These are phyloP conservation scores for Scomberomorus guttatus DNA, from an alignment of 2,797 vertebrate genomes.

Conservation along the genomic window DNA sequence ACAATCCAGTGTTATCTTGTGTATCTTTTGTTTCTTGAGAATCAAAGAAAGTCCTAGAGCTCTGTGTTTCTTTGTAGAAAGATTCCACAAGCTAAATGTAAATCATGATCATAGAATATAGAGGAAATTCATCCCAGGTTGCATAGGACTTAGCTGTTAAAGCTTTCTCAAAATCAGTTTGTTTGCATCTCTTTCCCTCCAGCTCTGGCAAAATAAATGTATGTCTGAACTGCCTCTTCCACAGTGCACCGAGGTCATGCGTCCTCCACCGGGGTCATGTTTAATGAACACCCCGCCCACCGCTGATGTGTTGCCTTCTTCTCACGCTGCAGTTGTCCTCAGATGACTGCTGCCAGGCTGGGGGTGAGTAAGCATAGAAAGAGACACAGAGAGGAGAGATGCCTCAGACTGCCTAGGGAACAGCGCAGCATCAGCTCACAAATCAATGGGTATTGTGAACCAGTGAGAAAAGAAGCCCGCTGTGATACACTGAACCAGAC, in stretches of 20 bases:
- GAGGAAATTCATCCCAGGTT: slow-evolving; percentile 43
- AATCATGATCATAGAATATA: slow-evolving; percentile 21
- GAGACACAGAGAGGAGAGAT: slow-evolving; percentile 20
- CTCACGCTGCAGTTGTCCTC: slow-evolving; percentile 56
- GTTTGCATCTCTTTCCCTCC: slow-evolving; percentile 57
- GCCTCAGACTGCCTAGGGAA: slow-evolving; percentile 47
- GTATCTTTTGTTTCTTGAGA: not conserved
- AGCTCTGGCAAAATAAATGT: slow-evolving; percentile 56
- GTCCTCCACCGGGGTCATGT: slow-evolving; percentile 13
- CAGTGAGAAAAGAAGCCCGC: slow-evolving; percentile 39
- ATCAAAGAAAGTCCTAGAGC: not conserved
- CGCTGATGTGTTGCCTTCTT: slow-evolving; percentile 22
- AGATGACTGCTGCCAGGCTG: slow-evolving; percentile 59
- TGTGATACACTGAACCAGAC: slow-evolving; percentile 45
- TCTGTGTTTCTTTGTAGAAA: not conserved
- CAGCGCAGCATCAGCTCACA: slow-evolving; percentile 46
- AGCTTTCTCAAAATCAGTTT: slow-evolving; percentile 67
- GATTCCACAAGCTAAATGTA: slow-evolving; percentile 24
- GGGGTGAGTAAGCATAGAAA: slow-evolving; percentile 43
- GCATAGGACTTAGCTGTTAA: slow-evolving; percentile 16
- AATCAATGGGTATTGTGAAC: slow-evolving; percentile 62
- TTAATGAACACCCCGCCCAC: slow-evolving; percentile 68
- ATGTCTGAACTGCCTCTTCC: slow-evolving; percentile 42
- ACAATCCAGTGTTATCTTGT: slow-evolving; percentile 9
- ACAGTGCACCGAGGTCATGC: slow-evolving; percentile 47